phyloP scores from a whole-genome alignment of 2,797 vertebrate genomes.

The Peromyscus eremicus region DNA sequence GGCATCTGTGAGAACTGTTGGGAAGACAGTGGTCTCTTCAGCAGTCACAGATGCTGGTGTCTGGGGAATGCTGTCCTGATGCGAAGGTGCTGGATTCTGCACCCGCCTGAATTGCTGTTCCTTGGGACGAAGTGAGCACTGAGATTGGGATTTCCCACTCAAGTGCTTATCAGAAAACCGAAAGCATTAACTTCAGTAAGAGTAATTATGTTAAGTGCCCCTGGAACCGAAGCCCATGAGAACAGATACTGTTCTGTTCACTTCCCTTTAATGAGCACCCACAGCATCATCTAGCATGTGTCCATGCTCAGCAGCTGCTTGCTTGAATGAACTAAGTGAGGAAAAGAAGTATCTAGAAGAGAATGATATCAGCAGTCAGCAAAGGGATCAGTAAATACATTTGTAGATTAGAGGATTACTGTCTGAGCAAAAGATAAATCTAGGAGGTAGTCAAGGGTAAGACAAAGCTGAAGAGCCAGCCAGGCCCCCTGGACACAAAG shows the following conservation, averaged over 20 bases:
- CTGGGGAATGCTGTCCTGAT: not conserved
- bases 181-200: too few species aligned
- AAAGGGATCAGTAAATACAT: not conserved
- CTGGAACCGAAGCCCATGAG: rapidly evolving
- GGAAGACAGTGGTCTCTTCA: not conserved
- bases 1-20: not conserved
- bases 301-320: not conserved
- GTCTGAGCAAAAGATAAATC: not conserved
- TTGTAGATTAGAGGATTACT: not conserved
- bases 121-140: not conserved
- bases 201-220: too few species aligned
- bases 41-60: not conserved
- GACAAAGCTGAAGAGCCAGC: not conserved
- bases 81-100: not conserved
- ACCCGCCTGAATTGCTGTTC: not conserved
- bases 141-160: not conserved
- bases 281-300: not conserved
- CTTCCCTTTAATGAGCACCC: not conserved
- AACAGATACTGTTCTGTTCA: not conserved
- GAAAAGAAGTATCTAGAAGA: not conserved
- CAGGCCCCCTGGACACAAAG: rapidly evolving
- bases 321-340: not conserved
- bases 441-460: too few species aligned
- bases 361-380: not conserved
- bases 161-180: not conserved